Percentiles rank a stretch among this genome's conserved stretches.
Conservation (phyloP, 2,797 vertebrate genomes). For the Muraenolepis orangiensis region DNA sequence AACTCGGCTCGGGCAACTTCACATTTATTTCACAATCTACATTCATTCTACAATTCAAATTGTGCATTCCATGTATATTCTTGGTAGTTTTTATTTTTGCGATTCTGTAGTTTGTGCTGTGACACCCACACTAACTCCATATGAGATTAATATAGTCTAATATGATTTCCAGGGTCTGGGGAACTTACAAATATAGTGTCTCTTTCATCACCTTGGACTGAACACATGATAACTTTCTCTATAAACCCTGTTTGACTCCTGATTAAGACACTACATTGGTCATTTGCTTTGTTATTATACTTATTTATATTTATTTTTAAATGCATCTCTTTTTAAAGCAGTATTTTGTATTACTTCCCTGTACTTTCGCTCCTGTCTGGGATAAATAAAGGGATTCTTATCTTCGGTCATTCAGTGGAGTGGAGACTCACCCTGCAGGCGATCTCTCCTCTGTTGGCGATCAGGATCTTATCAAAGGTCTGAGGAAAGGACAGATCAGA, state of each 20-base stretch:
- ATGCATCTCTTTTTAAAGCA: neutral
- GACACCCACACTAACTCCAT: no score
- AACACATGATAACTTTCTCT: neutral
- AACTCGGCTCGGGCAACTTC: no score
- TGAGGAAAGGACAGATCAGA: conserved; percentile 50
- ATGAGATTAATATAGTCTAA: no score
- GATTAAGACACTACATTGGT: neutral
- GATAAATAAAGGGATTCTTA: neutral
- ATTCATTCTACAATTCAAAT: neutral
- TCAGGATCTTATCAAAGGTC: conserved; percentile 97
- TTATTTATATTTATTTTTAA: neutral
- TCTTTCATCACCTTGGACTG: neutral
- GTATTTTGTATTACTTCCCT: neutral
- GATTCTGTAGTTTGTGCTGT: no score
- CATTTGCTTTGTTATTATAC: no score
- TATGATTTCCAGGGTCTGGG: no score
- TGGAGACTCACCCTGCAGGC: conserved; percentile 85
- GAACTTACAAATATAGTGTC: neutral
- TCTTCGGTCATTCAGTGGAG: neutral
- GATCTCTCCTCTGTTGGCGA: conserved; percentile 99
- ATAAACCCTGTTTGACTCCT: neutral
- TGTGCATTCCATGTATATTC: no score
- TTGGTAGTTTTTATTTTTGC: neutral
- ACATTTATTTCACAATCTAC: no score
- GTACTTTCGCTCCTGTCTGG: no score